Conservation (phyloP, 2,113 vertebrate species). For the Gallinago jamesoni region DNA sequence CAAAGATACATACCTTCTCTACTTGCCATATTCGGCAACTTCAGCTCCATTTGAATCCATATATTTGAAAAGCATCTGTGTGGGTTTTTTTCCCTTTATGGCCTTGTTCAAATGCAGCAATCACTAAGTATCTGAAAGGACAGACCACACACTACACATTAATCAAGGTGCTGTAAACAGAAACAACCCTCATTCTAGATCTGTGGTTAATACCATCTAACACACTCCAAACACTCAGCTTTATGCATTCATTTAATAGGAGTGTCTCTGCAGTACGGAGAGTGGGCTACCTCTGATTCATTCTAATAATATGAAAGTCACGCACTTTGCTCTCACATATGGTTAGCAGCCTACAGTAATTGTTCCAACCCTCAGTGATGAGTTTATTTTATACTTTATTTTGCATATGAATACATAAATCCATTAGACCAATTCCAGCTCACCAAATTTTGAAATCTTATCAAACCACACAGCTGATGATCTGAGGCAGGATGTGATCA, state of each 20-base stretch:
- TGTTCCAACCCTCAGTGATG: background rate
- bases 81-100: background rate
- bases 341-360: slow-evolving; percentile 33
- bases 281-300: slow-evolving; percentile 53
- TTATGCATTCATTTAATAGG: background rate
- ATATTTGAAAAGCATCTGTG: background rate
- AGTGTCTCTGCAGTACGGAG: background rate
- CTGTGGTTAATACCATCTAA: background rate
- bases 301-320: slow-evolving; percentile 30
- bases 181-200: background rate
- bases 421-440: background rate
- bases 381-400: slow-evolving; percentile 12
- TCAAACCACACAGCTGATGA: background rate
- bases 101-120: background rate
- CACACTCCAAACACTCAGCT: background rate
- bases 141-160: background rate
- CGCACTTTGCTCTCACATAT: slow-evolving; percentile 47
- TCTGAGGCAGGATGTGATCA: background rate
- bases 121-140: background rate
- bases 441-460: background rate
- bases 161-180: slow-evolving; percentile 1
- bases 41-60: background rate
- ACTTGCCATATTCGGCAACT: background rate
- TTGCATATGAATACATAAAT: background rate
- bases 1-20: background rate